Base-by-base conservation (phyloP, 2,113 vertebrate genomes). In the Hippocampus mohnikei region DNA sequence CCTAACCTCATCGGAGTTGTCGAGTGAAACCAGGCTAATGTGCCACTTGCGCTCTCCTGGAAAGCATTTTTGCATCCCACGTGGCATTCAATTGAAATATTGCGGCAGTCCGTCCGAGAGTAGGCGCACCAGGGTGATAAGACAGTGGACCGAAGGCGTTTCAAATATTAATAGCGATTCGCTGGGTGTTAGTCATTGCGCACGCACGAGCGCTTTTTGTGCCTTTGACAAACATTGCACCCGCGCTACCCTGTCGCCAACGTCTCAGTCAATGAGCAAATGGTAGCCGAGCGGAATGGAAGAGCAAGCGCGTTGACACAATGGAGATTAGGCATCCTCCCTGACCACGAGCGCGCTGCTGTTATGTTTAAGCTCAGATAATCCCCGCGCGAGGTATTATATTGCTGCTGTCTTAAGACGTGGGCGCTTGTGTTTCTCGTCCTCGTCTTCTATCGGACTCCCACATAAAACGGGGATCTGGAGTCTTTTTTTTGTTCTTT, bases 91-190 rank as follows among this genome's bases (percentile, higher is more conserved):
- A 64, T 64, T 16, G 41, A 65, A 65, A 25, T 29, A 16, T 29
- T 56, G n/a, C n/a, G 33, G 40, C 23, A 11, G 37, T 63, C 11
- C n/a, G n/a, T 11, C 23, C 11, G 11, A 56, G 55, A 56, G 11
- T 56, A 1, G 23, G 9, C 25, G 55, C 71, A 58, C 23, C 55
- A 10, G 50, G 72, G 73, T 12, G 29, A 73, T 71, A 67, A 78
- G 85, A 80, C 79, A 81, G 73, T 60, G 67, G 69, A 74, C 76
- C 75, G 70, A 70, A 75, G 75, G 73, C 25, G 70, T 84, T 84
- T 86, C 56, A 86, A 87, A 87, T 86, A 86, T 86, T 83, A 82
- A 86, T 81, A 72, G 67, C 59, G 69, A 79, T 79, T 60, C 55
- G 75, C 79, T 75, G 72, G 77, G 69, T 68, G 76, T 84, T 76